Evolutionary conservation across 37 sponge, comb jelly and placozoan genomes (phyloP).

Genomic region (Agelas oroides): DNA sequence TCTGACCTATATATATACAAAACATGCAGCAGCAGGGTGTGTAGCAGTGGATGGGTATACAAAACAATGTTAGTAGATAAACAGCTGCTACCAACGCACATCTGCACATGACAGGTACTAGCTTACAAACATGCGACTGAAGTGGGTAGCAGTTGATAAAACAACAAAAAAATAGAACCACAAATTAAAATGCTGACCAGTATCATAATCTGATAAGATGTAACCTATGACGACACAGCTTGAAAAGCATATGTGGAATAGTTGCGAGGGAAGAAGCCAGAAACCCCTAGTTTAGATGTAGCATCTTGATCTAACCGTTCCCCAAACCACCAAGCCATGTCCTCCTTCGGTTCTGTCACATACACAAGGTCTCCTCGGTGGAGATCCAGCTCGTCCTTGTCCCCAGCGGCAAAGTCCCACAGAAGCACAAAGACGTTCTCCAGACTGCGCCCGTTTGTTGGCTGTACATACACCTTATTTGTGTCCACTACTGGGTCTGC

Average conservation of each 20-base stretch:
- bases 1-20: neutral
- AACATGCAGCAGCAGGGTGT: no score
- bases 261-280: slow-evolving; percentile 66
- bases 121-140: neutral
- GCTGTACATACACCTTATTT: slow-evolving; percentile 31
- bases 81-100: neutral
- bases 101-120: neutral
- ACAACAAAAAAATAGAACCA: neutral
- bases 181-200: neutral
- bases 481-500: slow-evolving; percentile 62
- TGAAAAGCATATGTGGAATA: slow-evolving; percentile 67
- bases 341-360: slow-evolving; percentile 43
- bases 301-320: slow-evolving; percentile 63
- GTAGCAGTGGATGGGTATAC: neutral
- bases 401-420: slow-evolving; percentile 78
- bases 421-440: slow-evolving; percentile 76
- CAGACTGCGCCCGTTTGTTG: slow-evolving; percentile 52
- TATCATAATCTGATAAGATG: no score
- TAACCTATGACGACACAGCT: neutral
- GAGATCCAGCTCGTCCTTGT: slow-evolving; percentile 74
- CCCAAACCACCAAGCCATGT: slow-evolving; percentile 82
- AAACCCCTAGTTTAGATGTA: slow-evolving; percentile 16
- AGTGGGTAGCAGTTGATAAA: neutral
- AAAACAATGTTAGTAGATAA: neutral
- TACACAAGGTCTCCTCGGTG: slow-evolving; percentile 83